Evolutionary conservation across 2,888 invertebrate species (phyloP).

Genomic region (Trypoxylon attenuatum): DNA sequence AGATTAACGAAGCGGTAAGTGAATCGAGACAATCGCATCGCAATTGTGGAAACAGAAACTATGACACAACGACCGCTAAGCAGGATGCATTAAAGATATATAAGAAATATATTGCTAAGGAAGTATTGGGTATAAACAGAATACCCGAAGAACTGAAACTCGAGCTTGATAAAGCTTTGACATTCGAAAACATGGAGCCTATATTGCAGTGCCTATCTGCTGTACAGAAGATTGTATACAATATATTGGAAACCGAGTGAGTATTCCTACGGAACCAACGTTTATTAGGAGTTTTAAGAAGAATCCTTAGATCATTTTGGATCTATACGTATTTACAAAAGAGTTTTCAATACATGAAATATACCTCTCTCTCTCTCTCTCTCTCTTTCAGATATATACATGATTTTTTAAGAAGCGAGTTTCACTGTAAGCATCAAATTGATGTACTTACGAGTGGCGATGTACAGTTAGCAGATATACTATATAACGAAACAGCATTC

Average conservation of each 20-base stretch:
- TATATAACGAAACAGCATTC: constrained; percentile 92
- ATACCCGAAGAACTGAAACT: constrained; percentile 78
- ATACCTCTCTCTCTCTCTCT: too few species aligned
- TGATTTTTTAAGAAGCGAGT: constrained; percentile 89
- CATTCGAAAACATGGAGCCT: constrained; percentile 80
- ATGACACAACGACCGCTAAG: constrained; percentile 54
- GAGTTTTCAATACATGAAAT: too few species aligned
- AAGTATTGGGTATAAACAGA: constrained; percentile 79
- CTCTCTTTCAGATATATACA: constrained; percentile 82
- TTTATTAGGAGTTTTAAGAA: not conserved
- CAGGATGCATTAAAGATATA: constrained; percentile 84
- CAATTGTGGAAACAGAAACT: constrained; percentile 37
- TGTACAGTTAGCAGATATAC: constrained; percentile 89
- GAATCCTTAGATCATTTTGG: constrained; percentile 18
- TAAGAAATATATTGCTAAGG: constrained; percentile 85
- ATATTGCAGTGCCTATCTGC: constrained; percentile 84
- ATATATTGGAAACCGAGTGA: constrained; percentile 82
- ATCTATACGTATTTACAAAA: not conserved
- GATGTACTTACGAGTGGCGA: constrained; percentile 89
- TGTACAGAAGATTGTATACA: constrained; percentile 82
- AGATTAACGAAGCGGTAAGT: constrained; percentile 59
- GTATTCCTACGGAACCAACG: constrained; percentile 40
- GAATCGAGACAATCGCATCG: constrained; percentile 51
- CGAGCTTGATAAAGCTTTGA: constrained; percentile 81
- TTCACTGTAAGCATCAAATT: constrained; percentile 94